A percentile compares a stretch with the other conserved stretches of the same genome.
Conservation (phyloP, 2,888 invertebrate genomes). For the Rotaria sp. region DNA sequence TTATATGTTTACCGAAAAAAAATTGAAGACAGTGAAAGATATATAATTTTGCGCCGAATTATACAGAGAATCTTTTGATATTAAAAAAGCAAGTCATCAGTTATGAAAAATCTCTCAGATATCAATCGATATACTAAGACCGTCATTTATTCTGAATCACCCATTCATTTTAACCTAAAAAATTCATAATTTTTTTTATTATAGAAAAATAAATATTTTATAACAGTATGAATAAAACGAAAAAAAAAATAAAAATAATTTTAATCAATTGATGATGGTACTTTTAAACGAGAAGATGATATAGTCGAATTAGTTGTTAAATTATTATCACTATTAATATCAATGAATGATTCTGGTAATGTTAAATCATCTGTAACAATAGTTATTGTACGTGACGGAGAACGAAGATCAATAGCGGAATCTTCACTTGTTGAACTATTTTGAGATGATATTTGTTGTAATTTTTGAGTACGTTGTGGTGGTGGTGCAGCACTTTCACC, state of each 20-base stretch:
- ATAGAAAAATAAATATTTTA: background rate
- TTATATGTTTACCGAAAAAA: no score
- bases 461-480: background rate
- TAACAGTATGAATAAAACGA: background rate
- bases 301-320: background rate
- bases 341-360: background rate
- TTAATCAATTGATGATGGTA: background rate
- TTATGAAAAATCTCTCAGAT: no score
- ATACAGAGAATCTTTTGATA: no score
- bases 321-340: background rate
- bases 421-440: background rate
- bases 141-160: no score
- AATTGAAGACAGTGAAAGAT: no score
- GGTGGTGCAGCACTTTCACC: constrained; percentile 28
- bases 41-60: no score
- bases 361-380: background rate
- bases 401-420: background rate
- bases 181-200: no score
- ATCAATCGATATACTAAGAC: no score
- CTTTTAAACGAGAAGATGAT: background rate
- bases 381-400: background rate
- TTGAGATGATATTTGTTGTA: background rate
- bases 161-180: no score
- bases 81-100: no score
- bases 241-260: background rate